Evolutionary conservation across 37 sponge, comb jelly and placozoan genomes (phyloP), one percentile per base, ranked within the genome.

Genomic region (Tethya wilhelma): DNA sequence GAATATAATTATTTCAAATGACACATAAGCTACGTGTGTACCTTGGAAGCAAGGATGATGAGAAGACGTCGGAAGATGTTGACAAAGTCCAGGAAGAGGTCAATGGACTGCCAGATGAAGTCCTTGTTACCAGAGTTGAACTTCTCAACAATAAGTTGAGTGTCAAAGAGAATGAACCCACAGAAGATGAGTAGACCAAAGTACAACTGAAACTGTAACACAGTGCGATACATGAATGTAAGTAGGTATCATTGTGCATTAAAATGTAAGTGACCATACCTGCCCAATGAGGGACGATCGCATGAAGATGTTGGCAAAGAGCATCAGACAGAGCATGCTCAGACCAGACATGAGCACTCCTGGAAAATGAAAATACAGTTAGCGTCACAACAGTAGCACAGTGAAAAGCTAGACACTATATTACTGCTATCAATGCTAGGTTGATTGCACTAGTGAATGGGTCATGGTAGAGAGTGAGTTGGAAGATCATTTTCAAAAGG

Each of bases 21-120:
- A n/a, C n/a, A n/a, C n/a, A n/a, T n/a, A n/a, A n/a, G n/a, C n/a
- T n/a, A n/a, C n/a, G n/a, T n/a, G n/a, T n/a, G n/a, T 58, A 93
- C 97, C 86, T 97, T 94, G 69, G 87, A 84, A 32, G 93, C 80
- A 49, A 98, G 67, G 66, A 98, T 95, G 84, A 98, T 69, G n/a
- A 95, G 63, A 42, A 98, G 70, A 8, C 93, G 85, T 30, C 94
- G 79, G 94, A 98, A 95, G 49, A 98, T 90, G 67, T 87, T 87
- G 49, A 98, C 76, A 66, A 98, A 95, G 84, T 98, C 98, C 1
- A 98, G 77, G 85, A 98, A 98, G 67, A 98, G 90, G 42, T 96
- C 98, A 0, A 98, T 78, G 44, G 98, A 96, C 78, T 98, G 98
- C 89, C 94, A 86, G 71, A 95, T 87, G 65, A 79, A 95, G 74